Percentiles rank a stretch among this genome's conserved stretches.
Conservation (phyloP, 2,888 invertebrate genomes). For the Calameuta filiformis region DNA sequence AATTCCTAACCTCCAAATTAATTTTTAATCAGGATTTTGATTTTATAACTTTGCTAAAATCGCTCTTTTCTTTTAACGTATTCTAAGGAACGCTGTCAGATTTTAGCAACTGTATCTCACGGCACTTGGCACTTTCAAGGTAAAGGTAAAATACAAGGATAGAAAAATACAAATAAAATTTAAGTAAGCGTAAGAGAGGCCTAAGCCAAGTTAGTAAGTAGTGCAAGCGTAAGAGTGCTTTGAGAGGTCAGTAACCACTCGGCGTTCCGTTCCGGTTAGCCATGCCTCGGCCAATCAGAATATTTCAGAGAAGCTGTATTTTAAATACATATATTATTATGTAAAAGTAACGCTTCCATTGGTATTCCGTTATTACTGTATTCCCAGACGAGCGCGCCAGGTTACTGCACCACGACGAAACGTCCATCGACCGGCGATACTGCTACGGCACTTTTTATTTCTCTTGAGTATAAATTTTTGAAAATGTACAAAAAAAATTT, state of each 20-base stretch:
- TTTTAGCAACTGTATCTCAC: background rate
- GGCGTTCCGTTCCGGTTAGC: conserved; percentile 46
- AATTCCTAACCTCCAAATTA: background rate
- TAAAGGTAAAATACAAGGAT: conserved; percentile 27
- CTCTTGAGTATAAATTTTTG: background rate
- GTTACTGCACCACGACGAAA: background rate
- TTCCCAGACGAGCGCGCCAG: conserved; percentile 3
- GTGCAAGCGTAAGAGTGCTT: conserved; percentile 65
- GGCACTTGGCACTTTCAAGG: conserved; percentile 11
- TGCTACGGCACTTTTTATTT: background rate
- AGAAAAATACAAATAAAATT: background rate
- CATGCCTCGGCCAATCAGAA: conserved; percentile 30
- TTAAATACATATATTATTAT: conserved; percentile 45
- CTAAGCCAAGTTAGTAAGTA: conserved; percentile 61
- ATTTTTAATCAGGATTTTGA: background rate
- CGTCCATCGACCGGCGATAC: background rate
- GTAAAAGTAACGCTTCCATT: conserved; percentile 46
- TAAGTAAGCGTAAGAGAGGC: background rate
- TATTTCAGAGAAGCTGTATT: conserved; percentile 16
- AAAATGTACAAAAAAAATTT: background rate
- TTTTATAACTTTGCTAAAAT: background rate
- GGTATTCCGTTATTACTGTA: conserved; percentile 44
- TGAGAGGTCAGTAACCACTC: conserved; percentile 48
- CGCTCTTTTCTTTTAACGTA: background rate
- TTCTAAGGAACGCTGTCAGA: background rate